Evolutionary conservation across 2,888 invertebrate species (phyloP), one percentile per base, ranked within the genome.

Genomic region (Mystacides longicornis): DNA sequence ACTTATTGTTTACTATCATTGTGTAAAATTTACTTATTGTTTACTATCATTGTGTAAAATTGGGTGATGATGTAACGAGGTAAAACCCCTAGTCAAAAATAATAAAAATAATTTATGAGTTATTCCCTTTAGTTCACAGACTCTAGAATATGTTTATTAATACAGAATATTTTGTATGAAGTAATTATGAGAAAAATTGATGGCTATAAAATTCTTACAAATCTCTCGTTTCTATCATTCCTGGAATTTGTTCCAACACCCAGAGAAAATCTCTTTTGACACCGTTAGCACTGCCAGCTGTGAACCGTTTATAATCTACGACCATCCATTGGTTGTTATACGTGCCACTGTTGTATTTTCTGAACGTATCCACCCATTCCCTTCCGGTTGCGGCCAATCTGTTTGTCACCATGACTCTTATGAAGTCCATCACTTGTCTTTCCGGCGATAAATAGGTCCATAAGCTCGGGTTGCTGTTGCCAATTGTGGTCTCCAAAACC

Each of bases 321-420:
- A 79, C 71, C 76, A 72, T 85, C 86, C 86, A 87, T 66, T 87
- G 85, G 66, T 87, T 87, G 68, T 87, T 87, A 71, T 87, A 85
- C 31, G 86, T 87, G 58, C 87, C 87, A 66, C 85, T 85, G 72
- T 87, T 87, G 68, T 79, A 77, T 27, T 67, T 66, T 9, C 71
- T 63, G 69, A 86, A 86, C 9, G 77, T 67, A 1, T 74, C 65
- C 9, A 74, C 73, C 87, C 87, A 87, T 60, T 79, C 73, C 33
- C 68, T 60, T 5, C 84, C 86, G 62, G 67, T 68, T 9, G 66
- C 67, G 2, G 86, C 82, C 62, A 87, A 66, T 3, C 86, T 73
- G 66, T 84, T 87, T 4, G 87, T 82, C 2, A 85, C 71, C 77
- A 86, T 81, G 19, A 76, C 78, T 0, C 87, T 74, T 2, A 82